Base-by-base conservation (phyloP, 2,797 vertebrate species). In the Halcyon leucocephala region DNA sequence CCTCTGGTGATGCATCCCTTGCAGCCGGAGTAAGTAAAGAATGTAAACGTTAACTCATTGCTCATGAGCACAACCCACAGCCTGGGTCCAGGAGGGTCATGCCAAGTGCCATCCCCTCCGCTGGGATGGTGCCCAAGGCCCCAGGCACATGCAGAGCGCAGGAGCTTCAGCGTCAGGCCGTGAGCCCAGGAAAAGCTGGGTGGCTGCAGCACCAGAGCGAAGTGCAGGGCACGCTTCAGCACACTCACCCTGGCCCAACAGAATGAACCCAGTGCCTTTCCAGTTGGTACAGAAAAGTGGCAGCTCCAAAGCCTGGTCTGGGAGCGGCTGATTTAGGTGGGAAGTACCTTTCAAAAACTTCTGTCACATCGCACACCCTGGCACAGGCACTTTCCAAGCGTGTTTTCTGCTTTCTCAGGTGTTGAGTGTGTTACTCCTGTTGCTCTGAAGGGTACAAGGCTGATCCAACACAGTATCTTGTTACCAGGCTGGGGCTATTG, bases 191-290 rank as follows among this genome's bases (percentile, higher is more conserved):
- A 19, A 3, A 7, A 29, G 46, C 61, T 10, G 49, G 25, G 58
- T 8, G 5, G 6, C 58, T 57, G 31, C 28, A 2, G 5, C 42
- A 44, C 22, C 62, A 6, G 20, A 42, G 44, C 4, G 0, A 35
- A 58, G 61, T 0, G 0, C 6, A 4, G 11, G 74, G 62, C 3
- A 0, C 1, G 10, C 4, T 3, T 2, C 41, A 4, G n/a, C 22
- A 49, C 0, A 0, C 48, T 46, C 39, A 1, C 24, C 2, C 0
- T 2, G 20, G 29, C 1, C 28, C 5, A 2, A 14, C 0, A 1
- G 8, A 19, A 20, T 0, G 7, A 17, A 52, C 11, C 33, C 61
- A 5, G 16, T 1, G 60, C 65, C 33, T 33, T 19, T 25, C 54
- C 54, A 62, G 73, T 26, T 7, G 0, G 2, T 17, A 8, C 2